Conservation (phyloP, 1,140 invertebrate species). For the Diprion similis region DNA sequence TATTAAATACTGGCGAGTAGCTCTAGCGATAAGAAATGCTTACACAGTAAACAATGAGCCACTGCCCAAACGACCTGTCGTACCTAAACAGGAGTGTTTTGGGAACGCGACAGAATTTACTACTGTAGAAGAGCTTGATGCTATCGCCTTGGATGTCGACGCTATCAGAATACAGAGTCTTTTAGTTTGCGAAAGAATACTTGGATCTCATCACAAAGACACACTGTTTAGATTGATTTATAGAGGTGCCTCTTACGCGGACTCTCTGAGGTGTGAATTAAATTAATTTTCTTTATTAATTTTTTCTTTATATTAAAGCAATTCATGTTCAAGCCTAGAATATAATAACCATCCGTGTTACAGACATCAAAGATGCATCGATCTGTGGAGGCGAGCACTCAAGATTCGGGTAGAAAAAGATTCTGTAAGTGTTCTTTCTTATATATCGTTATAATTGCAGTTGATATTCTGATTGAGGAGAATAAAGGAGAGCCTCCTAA, state of each 20-base stretch:
- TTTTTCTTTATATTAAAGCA: not conserved
- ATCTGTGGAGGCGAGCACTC: slow-evolving; percentile 82
- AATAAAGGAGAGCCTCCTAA: not conserved
- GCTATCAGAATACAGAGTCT: slow-evolving; percentile 83
- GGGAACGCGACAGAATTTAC: slow-evolving; percentile 75
- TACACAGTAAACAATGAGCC: slow-evolving; percentile 44
- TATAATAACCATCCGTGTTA: slow-evolving; percentile 18
- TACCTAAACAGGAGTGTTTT: slow-evolving; percentile 68
- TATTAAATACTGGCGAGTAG: slow-evolving; percentile 72
- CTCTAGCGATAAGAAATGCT: slow-evolving; percentile 64
- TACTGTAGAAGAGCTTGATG: slow-evolving; percentile 73
- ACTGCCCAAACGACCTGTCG: slow-evolving; percentile 64
- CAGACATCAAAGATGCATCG: slow-evolving; percentile 83
- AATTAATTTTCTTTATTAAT: slow-evolving; percentile 13
- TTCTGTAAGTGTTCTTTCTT: slow-evolving; percentile 60
- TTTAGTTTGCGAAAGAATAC: slow-evolving; percentile 81
- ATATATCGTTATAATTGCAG: too few relatives aligned
- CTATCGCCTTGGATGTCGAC: slow-evolving; percentile 78
- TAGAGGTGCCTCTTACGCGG: slow-evolving; percentile 86
- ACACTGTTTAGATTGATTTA: slow-evolving; percentile 80
- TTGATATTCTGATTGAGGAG: not conserved
- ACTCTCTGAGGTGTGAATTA: slow-evolving; percentile 67
- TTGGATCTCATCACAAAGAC: slow-evolving; percentile 84
- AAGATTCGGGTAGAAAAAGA: slow-evolving; percentile 81
- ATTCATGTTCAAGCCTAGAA: not conserved